Base-by-base conservation (phyloP, 2,888 invertebrate genomes). In the Calliopum simillimum region DNA sequence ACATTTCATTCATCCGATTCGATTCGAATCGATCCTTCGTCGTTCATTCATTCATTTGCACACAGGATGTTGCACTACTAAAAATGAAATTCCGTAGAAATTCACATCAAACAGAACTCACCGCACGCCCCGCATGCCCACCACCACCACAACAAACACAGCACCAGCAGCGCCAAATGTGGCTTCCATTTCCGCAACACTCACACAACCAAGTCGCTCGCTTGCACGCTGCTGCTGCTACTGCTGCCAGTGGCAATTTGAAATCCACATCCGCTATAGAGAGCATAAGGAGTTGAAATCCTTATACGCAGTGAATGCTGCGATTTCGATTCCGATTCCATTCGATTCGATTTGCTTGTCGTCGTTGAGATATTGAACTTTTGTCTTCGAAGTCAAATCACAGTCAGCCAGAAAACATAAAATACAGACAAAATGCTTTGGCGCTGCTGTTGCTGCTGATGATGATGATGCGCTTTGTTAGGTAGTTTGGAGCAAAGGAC, bases 341-440 rank as follows among this genome's bases (percentile, higher is more conserved):
- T 43, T 46, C 59, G 13, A 8, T 55, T 69, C 46, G 63, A 69
- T 23, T 55, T 21, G 33, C 33, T 33, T 33, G 33, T 33, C 33
- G 33, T 33, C n/a, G n/a, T n/a, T n/a, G n/a, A 33, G 33, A 8
- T 33, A 33, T 33, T 33, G 33, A 33, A 33, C 33, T 68, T 64
- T 68, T 23, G 58, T 62, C 67, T 61, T 67, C 62, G 23, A 58
- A 46, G 61, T 51, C 70, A 55, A 67, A 67, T 70, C 70, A 67
- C 47, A 62, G 61, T 62, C 62, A 70, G 41, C 23, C 14, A 59
- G 58, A 41, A 16, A n/a, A 19, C 21, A 44, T 33, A 33, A 33
- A 33, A 33, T 33, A 8, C 33, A 33, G 33, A 33, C 33, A 33
- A 33, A 33, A 33, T 33, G 8, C 33, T 33, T 33, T 33, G 33